Percentiles rank a stretch among this genome's conserved stretches.
Evolutionary conservation across 1,140 invertebrate species (phyloP).

Genomic region (Apis cerana): DNA sequence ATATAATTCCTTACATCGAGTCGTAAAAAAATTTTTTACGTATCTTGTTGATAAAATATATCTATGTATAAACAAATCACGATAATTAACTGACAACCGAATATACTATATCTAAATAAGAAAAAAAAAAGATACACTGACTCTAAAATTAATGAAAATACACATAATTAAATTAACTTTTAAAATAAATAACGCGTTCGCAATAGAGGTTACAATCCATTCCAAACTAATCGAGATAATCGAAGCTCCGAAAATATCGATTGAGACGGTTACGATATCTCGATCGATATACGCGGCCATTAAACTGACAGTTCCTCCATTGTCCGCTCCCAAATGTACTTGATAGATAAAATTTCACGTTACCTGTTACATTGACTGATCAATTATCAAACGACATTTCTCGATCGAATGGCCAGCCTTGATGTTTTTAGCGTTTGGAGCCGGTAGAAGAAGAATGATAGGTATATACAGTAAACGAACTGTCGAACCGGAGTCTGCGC

Average conservation of each 20-base stretch:
- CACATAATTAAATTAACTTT: constrained; percentile 46
- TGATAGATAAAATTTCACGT: neutral
- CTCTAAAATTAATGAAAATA: constrained; percentile 4
- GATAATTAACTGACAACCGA: neutral
- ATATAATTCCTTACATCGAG: no score
- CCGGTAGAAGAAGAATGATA: neutral
- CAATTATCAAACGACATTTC: neutral
- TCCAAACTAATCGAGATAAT: constrained; percentile 21
- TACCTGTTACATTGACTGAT: neutral
- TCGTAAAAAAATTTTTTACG: neutral
- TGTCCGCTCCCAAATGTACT: constrained; percentile 20
- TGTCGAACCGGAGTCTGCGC: constrained; percentile 68
- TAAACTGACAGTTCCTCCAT: constrained; percentile 13
- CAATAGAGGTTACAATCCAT: neutral
- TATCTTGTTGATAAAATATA: neutral
- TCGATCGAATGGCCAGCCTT: neutral
- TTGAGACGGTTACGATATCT: neutral
- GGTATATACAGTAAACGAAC: constrained; percentile 11
- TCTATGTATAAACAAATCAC: neutral
- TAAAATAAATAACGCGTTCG: constrained; percentile 54
- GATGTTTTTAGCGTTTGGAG: neutral
- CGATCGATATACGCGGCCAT: no score
- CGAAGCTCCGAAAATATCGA: constrained; percentile 48
- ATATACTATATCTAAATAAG: neutral
- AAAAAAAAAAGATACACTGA: constrained; percentile 26